These are phyloP conservation scores for Cynodonichthys magdalenae DNA, from an alignment of 2,797 vertebrate species.

Conservation along the genomic window DNA sequence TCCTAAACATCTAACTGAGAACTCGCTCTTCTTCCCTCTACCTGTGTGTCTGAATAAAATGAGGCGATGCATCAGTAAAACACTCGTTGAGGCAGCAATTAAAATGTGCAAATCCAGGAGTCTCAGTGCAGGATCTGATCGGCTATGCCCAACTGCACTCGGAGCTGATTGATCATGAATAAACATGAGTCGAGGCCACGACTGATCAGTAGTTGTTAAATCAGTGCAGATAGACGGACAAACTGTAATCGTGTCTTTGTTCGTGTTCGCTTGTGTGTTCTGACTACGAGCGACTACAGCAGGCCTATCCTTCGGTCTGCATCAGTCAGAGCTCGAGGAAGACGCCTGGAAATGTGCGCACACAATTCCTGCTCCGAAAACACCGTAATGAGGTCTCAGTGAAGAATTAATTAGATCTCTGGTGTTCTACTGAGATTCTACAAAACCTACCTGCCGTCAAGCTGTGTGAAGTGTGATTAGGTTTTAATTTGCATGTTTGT, in stretches of 20 bases:
- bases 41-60: conserved; percentile 10
- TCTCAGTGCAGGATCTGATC: conserved; percentile 57
- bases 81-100: conserved; percentile 61
- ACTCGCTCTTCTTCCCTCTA: conserved; percentile 13
- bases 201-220: conserved; percentile 22
- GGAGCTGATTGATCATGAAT: conserved; percentile 62
- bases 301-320: conserved; percentile 27
- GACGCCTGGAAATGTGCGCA: conserved; percentile 55
- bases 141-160: conserved; percentile 64
- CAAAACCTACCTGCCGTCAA: conserved; percentile 53
- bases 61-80: conserved; percentile 46
- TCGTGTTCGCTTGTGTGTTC: not conserved
- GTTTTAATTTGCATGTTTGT: conserved; percentile 60
- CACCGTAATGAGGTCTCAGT: conserved; percentile 59
- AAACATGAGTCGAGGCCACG: conserved; percentile 44
- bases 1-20: conserved; percentile 41
- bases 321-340: conserved; percentile 35
- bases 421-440: conserved; percentile 50
- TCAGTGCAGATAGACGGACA: not conserved
- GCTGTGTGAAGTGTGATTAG: conserved; percentile 58
- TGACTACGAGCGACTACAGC: conserved; percentile 32
- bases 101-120: conserved; percentile 67
- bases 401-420: conserved; percentile 59
- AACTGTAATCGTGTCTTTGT: not conserved
- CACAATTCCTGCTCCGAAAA: conserved; percentile 55